phyloP scores from a whole-genome alignment of 1,140 invertebrate species.

The Zaprionus nigranus region DNA sequence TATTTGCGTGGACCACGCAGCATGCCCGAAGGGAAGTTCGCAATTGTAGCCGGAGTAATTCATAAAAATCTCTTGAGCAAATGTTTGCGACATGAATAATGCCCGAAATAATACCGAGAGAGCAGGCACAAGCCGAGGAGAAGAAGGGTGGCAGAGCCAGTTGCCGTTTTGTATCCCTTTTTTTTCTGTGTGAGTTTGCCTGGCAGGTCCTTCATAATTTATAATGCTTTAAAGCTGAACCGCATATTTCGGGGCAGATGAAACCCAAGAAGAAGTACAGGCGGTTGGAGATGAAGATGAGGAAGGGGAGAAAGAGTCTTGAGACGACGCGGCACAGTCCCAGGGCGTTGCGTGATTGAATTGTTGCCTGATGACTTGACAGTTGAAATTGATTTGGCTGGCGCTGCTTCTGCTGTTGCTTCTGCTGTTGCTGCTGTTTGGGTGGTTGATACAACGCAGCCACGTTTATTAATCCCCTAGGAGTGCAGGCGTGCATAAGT shows the following conservation, averaged over 20 bases:
- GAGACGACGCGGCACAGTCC: conserved; percentile 24
- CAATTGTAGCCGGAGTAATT: conserved; percentile 57
- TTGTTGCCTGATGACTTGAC: conserved; percentile 79
- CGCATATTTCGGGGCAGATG: conserved; percentile 5
- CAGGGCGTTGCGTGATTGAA: conserved; percentile 72
- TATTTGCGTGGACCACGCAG: conserved; percentile 15
- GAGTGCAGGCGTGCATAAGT: conserved; percentile 79
- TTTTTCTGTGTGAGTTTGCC: neutral
- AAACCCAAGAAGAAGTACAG: conserved; percentile 3
- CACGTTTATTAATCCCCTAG: conserved; percentile 77
- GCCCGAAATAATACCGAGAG: conserved; percentile 17
- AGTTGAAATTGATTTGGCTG: conserved; percentile 79
- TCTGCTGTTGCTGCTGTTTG: neutral
- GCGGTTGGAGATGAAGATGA: neutral
- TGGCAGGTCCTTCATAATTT: conserved; percentile 32
- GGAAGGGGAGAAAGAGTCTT: neutral
- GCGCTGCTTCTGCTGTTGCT: conserved; percentile 1
- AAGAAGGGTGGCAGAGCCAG: neutral
- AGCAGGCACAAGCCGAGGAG: neutral
- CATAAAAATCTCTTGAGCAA: conserved; percentile 80
- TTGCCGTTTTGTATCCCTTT: conserved; percentile 13
- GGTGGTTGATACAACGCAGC: conserved; percentile 67
- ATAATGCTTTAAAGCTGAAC: conserved; percentile 48
- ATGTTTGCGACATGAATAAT: conserved; percentile 72
- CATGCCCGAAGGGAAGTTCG: conserved; percentile 12